phyloP scores from a whole-genome alignment of 2,113 vertebrate genomes.

The Falcunculus frontatus region DNA sequence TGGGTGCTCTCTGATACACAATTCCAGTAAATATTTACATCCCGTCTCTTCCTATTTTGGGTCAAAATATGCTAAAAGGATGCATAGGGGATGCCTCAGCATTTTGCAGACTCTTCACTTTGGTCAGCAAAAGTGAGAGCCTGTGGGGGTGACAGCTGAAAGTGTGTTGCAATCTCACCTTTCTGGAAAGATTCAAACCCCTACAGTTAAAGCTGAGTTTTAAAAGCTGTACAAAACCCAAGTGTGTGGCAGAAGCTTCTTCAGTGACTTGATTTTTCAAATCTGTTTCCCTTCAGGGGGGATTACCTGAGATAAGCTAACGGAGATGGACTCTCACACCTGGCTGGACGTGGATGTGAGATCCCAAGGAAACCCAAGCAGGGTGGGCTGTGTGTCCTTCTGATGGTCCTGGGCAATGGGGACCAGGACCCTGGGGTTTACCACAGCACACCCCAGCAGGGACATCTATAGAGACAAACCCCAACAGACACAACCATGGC shows the following conservation, averaged over 20 bases:
- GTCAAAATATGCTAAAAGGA: background rate
- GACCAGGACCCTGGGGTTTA: background rate
- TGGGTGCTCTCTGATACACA: background rate
- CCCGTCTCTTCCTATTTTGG: background rate
- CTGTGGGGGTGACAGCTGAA: background rate
- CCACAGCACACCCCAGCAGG: background rate
- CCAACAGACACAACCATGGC: background rate
- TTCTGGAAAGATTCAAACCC: background rate
- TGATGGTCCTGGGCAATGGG: fast-evolving
- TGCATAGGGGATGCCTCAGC: background rate
- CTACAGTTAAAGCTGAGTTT: background rate
- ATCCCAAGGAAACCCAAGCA: background rate
- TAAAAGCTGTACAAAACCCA: background rate
- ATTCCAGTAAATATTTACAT: conserved; percentile 19
- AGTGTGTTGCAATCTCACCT: background rate
- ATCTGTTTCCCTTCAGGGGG: background rate
- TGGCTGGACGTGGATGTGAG: background rate
- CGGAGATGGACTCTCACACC: background rate
- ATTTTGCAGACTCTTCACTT: background rate
- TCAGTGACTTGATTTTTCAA: background rate
- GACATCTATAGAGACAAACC: background rate
- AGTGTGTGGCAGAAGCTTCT: background rate
- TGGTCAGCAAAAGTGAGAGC: background rate
- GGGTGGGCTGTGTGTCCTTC: background rate
- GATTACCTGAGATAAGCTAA: background rate